Percentiles rank a stretch among this genome's conserved stretches.
Evolutionary conservation across 2,888 invertebrate genomes (phyloP).

Genomic region (Drosophila histrio): DNA sequence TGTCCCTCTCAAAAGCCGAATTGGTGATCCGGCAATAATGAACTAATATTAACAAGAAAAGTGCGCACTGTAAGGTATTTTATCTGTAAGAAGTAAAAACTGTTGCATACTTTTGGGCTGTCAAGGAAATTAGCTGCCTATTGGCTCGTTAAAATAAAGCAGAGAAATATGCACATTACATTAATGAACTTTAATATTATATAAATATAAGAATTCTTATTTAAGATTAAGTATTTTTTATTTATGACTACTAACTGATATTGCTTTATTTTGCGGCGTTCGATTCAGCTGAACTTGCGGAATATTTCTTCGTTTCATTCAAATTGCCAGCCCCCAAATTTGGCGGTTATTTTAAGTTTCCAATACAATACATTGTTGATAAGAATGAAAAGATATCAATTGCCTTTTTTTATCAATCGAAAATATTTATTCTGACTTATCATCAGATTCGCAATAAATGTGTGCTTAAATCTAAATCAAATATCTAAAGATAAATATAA

Average conservation of each 20-base stretch:
- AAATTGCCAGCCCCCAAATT: no score
- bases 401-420: conserved; percentile 34
- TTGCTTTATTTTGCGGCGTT: no score
- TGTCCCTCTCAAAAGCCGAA: no score
- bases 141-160: background rate
- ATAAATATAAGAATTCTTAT: no score
- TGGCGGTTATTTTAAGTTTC: background rate
- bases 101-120: conserved; percentile 41
- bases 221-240: no score
- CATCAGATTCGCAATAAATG: conserved; percentile 57
- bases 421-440: conserved; percentile 72
- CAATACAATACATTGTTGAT: background rate
- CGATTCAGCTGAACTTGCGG: no score
- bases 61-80: no score
- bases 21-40: no score
- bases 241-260: no score
- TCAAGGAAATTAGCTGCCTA: background rate
- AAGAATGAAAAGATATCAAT: background rate
- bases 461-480: conserved; percentile 58
- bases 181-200: background rate
- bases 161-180: no score
- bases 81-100: background rate
- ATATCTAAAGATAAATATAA: conserved; percentile 53
- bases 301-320: no score
- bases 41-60: no score